Percentiles rank a stretch among this genome's conserved stretches.
These are phyloP conservation scores for Cinara cedri DNA, from an alignment of 2,888 invertebrate genomes.

Conservation along the genomic window DNA sequence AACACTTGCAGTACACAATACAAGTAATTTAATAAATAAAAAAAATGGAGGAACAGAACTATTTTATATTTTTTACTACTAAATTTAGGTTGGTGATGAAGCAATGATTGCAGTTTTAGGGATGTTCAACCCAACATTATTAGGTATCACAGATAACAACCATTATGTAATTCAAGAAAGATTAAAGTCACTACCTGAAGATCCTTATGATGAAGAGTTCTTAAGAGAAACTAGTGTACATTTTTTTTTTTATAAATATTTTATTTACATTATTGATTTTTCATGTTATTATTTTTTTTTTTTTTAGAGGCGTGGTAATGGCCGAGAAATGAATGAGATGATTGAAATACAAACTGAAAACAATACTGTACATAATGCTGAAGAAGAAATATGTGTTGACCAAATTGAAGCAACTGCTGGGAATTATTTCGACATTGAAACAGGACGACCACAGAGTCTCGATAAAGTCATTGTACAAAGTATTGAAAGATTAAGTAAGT, in stretches of 20 bases:
- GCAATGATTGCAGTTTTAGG: slow-evolving; percentile 89
- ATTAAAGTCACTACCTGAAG: slow-evolving; percentile 81
- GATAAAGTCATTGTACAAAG: slow-evolving; percentile 91
- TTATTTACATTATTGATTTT: background rate
- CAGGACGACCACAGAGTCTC: slow-evolving; percentile 81
- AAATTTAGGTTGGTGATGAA: slow-evolving; percentile 81
- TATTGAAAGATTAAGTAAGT: slow-evolving; percentile 83
- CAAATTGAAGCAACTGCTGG: slow-evolving; percentile 63
- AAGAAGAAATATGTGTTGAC: slow-evolving; percentile 79
- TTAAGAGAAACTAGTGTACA: slow-evolving; percentile 83
- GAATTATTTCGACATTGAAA: slow-evolving; percentile 73
- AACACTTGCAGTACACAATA: slow-evolving; percentile 75
- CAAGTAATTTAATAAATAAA: slow-evolving; percentile 64
- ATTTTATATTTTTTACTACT: background rate
- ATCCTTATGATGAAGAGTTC: slow-evolving; percentile 92
- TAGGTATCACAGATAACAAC: slow-evolving; percentile 82
- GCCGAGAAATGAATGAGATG: slow-evolving; percentile 60
- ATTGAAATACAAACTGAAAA: slow-evolving; percentile 61
- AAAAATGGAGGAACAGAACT: background rate
- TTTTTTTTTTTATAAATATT: slow-evolving; percentile 60
- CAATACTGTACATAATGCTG: slow-evolving; percentile 63
- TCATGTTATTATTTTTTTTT: slow-evolving; percentile 58
- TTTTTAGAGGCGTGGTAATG: slow-evolving; percentile 64
- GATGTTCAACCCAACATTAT: slow-evolving; percentile 84
- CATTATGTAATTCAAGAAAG: slow-evolving; percentile 75